Evolutionary conservation across 2,113 vertebrate species (phyloP).

Genomic region (Oreocharis arfaki): DNA sequence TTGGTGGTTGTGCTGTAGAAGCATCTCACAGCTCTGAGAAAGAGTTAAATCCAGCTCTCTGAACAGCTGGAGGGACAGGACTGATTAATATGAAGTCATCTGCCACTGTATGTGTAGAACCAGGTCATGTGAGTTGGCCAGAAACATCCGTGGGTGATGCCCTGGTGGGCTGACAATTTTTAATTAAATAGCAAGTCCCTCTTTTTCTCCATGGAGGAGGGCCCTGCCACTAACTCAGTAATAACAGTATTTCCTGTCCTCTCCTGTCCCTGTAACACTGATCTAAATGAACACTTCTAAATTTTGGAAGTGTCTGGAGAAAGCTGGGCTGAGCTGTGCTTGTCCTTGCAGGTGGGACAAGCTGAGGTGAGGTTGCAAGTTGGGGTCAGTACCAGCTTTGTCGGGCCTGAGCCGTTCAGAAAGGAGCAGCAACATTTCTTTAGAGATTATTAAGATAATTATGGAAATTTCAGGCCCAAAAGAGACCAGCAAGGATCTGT

Average conservation of each 20-base stretch:
- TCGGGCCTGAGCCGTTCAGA: background rate
- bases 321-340: background rate
- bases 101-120: background rate
- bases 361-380: background rate
- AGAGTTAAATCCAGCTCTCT: background rate
- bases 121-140: background rate
- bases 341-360: background rate
- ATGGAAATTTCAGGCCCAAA: background rate
- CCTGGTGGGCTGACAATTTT: background rate
- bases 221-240: background rate
- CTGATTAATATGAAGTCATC: background rate
- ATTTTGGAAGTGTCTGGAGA: background rate
- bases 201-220: background rate
- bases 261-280: background rate
- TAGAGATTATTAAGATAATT: background rate
- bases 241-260: background rate
- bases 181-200: background rate
- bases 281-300: background rate
- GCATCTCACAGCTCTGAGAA: background rate
- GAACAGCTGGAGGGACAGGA: background rate
- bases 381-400: background rate
- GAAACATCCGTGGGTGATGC: background rate
- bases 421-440: background rate
- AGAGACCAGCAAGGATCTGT: background rate
- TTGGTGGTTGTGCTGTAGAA: background rate